Percentiles rank a stretch among this genome's conserved stretches.
These are phyloP conservation scores for Sipunculus nudus DNA, from an alignment of 2,888 invertebrate species.

Conservation along the genomic window DNA sequence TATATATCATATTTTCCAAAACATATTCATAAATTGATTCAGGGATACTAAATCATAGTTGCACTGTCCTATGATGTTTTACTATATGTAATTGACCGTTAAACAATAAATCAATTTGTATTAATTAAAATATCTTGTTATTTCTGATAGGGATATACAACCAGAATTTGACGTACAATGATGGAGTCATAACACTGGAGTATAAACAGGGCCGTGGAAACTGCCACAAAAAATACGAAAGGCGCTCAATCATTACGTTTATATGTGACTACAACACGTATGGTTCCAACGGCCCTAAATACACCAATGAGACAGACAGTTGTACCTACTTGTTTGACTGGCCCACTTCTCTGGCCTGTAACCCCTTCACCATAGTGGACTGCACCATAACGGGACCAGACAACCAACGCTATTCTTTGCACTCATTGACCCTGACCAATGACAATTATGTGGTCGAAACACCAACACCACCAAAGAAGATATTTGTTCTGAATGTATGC, in stretches of 20 bases:
- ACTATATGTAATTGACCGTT: too few relatives aligned
- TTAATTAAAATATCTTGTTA: too few relatives aligned
- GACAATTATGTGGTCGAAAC: slow-evolving; percentile 47
- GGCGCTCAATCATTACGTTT: slow-evolving; percentile 55
- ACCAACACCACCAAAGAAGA: slow-evolving; percentile 30
- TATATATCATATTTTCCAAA: too few relatives aligned
- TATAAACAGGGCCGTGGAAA: slow-evolving; percentile 52
- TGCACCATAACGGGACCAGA: slow-evolving; percentile 36
- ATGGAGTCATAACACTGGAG: slow-evolving; percentile 58
- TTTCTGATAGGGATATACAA: slow-evolving; percentile 47
- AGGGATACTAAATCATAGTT: too few relatives aligned
- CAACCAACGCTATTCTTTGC: slow-evolving; percentile 46
- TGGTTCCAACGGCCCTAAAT: slow-evolving; percentile 43
- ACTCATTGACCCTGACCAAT: slow-evolving; percentile 37
- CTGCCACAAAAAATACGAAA: slow-evolving; percentile 46
- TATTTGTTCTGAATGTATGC: slow-evolving; percentile 55
- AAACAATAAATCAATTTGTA: too few relatives aligned
- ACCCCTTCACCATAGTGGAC: slow-evolving; percentile 44
- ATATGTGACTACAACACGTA: slow-evolving; percentile 50
- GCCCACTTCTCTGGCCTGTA: slow-evolving; percentile 51
- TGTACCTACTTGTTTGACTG: slow-evolving; percentile 56
- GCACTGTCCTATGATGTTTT: too few relatives aligned
- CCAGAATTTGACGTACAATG: slow-evolving; percentile 49
- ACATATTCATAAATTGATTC: too few relatives aligned
- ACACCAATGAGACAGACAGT: slow-evolving; percentile 45